Conservation (phyloP, 2,797 vertebrate species). For the Sebastolobus altivelis region DNA sequence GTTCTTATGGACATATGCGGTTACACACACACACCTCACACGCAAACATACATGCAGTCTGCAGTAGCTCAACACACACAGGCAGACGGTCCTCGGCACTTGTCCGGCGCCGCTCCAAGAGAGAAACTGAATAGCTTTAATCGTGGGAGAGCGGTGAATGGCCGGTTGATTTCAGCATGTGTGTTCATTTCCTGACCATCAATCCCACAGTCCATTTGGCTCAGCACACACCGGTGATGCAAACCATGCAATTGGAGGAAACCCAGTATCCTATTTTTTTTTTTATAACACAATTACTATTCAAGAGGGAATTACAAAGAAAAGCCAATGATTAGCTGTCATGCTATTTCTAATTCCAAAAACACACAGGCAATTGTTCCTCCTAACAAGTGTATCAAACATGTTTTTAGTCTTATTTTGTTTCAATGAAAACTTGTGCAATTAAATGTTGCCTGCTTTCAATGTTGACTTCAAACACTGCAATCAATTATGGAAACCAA, state of each 20-base stretch:
- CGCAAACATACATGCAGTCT: slow-evolving; percentile 43
- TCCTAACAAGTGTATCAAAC: slow-evolving; percentile 47
- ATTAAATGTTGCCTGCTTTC: slow-evolving; percentile 48
- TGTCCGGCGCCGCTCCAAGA: slow-evolving; percentile 66
- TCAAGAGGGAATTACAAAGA: slow-evolving; percentile 69
- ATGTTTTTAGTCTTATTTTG: slow-evolving; percentile 38
- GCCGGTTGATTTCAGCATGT: slow-evolving; percentile 79
- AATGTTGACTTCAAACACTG: slow-evolving; percentile 60
- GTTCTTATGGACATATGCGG: slow-evolving; percentile 35
- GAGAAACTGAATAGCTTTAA: slow-evolving; percentile 78
- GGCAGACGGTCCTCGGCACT: slow-evolving; percentile 60
- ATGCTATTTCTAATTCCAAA: slow-evolving; percentile 62
- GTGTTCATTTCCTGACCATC: slow-evolving; percentile 84
- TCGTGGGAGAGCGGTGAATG: slow-evolving; percentile 74
- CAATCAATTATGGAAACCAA: slow-evolving; percentile 51
- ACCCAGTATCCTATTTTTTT: slow-evolving; percentile 63
- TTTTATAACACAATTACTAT: slow-evolving; percentile 67
- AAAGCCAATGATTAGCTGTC: slow-evolving; percentile 68
- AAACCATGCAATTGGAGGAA: slow-evolving; percentile 77
- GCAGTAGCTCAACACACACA: slow-evolving; percentile 63
- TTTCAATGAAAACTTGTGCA: slow-evolving; percentile 44
- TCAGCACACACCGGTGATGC: slow-evolving; percentile 68
- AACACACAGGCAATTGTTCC: slow-evolving; percentile 54
- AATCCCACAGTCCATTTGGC: slow-evolving; percentile 79
- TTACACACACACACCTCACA: slow-evolving; percentile 11